Evolutionary conservation across 2,113 vertebrate species (phyloP).

Genomic region (Protomyctophum bolini): DNA sequence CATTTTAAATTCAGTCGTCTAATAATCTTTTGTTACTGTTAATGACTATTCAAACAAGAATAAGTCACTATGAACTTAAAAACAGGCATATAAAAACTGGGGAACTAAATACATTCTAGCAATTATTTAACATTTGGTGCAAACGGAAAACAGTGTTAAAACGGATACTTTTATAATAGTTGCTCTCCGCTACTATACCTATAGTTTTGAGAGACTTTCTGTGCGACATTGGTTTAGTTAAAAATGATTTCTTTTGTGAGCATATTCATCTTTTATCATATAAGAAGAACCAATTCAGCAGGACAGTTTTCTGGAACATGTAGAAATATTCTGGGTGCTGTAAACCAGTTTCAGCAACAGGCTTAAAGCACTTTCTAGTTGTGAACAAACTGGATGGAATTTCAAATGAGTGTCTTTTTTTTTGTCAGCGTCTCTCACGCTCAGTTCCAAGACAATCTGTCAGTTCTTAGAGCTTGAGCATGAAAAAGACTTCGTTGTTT

Average conservation of each 20-base stretch:
- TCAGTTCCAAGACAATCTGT: slow-evolving; percentile 41
- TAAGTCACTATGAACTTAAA: slow-evolving; percentile 31
- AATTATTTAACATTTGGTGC: slow-evolving; percentile 38
- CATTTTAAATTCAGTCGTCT: slow-evolving; percentile 29
- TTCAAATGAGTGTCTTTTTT: slow-evolving; percentile 5
- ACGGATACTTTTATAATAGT: slow-evolving; percentile 3
- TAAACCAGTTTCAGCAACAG: slow-evolving; percentile 20
- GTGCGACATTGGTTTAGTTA: slow-evolving; percentile 1
- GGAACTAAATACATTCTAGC: slow-evolving; percentile 50
- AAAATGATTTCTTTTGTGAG: slow-evolving; percentile 15
- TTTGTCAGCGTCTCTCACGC: slow-evolving; percentile 38
- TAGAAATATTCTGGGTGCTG: slow-evolving; percentile 19
- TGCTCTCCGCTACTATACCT: neutral
- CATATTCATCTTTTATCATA: neutral
- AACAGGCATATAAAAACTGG: slow-evolving; percentile 44
- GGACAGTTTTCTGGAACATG: slow-evolving; percentile 10
- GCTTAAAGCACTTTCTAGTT: slow-evolving; percentile 25
- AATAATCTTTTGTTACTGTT: slow-evolving; percentile 66
- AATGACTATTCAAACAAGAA: slow-evolving; percentile 35
- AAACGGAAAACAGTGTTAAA: slow-evolving; percentile 36
- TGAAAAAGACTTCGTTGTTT: slow-evolving; percentile 80
- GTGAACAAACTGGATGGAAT: slow-evolving; percentile 28
- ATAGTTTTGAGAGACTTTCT: neutral
- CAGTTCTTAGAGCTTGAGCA: slow-evolving; percentile 79
- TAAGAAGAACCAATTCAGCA: slow-evolving; percentile 1